Evolutionary conservation across 2,113 vertebrate species (phyloP).

Genomic region (Hyperopisus bebe): DNA sequence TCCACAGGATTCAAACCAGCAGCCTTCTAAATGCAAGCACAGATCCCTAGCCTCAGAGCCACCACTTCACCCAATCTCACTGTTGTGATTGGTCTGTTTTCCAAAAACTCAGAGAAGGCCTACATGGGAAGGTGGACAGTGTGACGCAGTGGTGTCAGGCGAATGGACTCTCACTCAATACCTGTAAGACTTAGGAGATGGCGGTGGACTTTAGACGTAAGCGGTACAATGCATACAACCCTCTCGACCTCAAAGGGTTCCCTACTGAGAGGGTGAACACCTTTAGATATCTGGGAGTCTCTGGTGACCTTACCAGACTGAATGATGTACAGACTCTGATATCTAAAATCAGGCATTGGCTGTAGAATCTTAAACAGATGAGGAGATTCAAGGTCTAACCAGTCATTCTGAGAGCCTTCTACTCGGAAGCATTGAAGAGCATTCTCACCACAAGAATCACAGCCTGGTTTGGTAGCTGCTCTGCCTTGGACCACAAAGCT

Average conservation of each 20-base stretch:
- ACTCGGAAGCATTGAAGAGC: background rate
- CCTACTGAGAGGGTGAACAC: background rate
- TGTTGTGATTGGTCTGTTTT: no score
- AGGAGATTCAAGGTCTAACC: background rate
- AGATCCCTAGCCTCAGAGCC: no score
- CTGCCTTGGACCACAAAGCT: background rate
- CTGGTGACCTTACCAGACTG: background rate
- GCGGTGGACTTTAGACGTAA: background rate
- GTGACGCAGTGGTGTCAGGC: background rate
- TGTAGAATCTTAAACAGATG: background rate
- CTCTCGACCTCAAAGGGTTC: background rate
- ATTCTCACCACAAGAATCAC: background rate
- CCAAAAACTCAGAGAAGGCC: no score
- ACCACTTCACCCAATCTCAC: no score
- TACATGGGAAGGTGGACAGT: background rate
- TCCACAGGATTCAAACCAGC: no score
- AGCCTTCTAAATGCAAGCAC: no score
- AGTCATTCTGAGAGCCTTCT: background rate
- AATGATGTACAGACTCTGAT: no score
- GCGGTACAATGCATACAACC: background rate
- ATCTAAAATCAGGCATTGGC: background rate
- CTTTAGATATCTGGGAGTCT: background rate
- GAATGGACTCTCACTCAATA: background rate
- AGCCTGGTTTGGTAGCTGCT: background rate
- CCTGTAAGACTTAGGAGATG: background rate